Conservation (phyloP, 1,140 invertebrate genomes). For the Wasmannia auropunctata region DNA sequence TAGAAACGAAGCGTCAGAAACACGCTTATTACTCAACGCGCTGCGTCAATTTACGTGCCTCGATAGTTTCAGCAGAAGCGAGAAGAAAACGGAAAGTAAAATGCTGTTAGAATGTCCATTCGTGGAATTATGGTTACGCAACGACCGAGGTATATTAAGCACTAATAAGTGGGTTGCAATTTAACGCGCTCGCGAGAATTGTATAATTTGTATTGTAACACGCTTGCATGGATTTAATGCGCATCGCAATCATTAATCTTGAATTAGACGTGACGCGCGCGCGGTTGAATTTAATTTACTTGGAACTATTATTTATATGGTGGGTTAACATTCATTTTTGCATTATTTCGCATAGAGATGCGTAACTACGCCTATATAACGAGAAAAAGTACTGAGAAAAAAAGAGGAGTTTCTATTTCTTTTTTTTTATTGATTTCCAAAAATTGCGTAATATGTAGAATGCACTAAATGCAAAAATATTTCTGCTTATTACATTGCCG, state of each 20-base stretch:
- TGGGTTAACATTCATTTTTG: not conserved
- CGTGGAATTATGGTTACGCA: not conserved
- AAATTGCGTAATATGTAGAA: not conserved
- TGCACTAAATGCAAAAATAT: not conserved
- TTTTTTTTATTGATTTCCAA: not conserved
- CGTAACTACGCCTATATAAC: not conserved
- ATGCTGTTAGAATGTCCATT: not conserved
- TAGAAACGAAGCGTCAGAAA: constrained; percentile 14
- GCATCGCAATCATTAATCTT: not conserved
- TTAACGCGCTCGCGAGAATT: not conserved
- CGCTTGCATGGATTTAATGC: not conserved
- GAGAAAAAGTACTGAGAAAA: not conserved
- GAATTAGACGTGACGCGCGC: not conserved
- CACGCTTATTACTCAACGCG: not conserved
- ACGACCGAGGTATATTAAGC: not conserved
- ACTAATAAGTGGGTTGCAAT: not conserved
- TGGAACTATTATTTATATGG: not conserved
- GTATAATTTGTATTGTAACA: not conserved
- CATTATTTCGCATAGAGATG: not conserved
- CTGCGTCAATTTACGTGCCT: not conserved
- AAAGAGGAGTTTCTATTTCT: not conserved
- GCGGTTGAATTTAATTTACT: constrained; percentile 1
- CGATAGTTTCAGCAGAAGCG: not conserved
- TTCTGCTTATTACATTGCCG: not conserved
- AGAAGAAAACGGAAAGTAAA: not conserved